Evolutionary conservation across 1,140 invertebrate species (phyloP).

Genomic region (Caerostris darwini): DNA sequence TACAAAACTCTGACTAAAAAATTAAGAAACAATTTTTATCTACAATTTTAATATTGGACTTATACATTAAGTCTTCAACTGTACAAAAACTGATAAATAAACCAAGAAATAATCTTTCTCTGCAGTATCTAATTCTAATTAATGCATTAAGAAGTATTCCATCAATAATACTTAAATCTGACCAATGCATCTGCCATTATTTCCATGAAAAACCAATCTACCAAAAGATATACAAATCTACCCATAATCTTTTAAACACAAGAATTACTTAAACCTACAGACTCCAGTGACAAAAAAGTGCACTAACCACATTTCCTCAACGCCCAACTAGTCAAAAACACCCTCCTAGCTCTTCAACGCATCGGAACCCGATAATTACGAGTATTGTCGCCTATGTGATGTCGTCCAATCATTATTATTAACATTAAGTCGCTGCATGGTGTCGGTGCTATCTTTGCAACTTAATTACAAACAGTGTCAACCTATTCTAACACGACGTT

Average conservation of each 20-base stretch:
- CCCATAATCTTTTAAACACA: neutral
- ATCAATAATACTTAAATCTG: too few relatives aligned
- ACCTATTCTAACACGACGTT: neutral
- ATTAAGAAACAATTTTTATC: too few relatives aligned
- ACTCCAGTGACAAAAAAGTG: neutral
- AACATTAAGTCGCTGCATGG: neutral
- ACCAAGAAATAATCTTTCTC: too few relatives aligned
- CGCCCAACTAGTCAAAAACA: conserved; percentile 26
- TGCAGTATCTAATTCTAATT: too few relatives aligned
- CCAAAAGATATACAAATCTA: neutral
- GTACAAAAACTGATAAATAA: too few relatives aligned
- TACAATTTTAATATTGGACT: too few relatives aligned
- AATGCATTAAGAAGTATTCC: too few relatives aligned
- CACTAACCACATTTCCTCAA: neutral
- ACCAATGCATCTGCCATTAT: too few relatives aligned
- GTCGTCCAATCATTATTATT: conserved; percentile 51
- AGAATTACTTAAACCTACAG: neutral
- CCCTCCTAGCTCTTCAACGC: neutral
- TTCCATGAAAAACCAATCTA: neutral
- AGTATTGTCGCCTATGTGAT: conserved; percentile 46
- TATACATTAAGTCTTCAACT: too few relatives aligned
- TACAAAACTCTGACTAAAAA: too few relatives aligned
- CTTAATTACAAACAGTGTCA: conserved; percentile 16
- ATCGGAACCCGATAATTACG: conserved; percentile 39
- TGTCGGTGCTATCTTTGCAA: neutral